Evolutionary conservation across 2,888 invertebrate genomes (phyloP), one percentile per base, ranked within the genome.

Genomic region (Caenorhabditis wallacei): DNA sequence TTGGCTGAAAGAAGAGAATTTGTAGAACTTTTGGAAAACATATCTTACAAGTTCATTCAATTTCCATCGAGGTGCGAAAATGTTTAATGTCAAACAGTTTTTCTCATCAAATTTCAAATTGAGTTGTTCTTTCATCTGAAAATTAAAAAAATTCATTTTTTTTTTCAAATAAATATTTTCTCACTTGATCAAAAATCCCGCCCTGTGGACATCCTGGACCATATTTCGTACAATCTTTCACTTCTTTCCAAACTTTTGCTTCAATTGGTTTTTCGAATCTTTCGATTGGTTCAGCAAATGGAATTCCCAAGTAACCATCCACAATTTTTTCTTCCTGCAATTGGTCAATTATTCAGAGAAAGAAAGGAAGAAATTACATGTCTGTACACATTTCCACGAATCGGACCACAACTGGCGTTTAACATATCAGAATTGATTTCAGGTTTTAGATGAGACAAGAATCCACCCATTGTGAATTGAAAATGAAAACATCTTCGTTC

Each of bases 221-320:
- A 53, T 74, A 80, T 24, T 54, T 40, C 10, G 61, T 68, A 26
- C 80, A 80, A 43, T 80, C 71, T 26, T 54, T 78, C 0, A 74
- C 24, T 22, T 80, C 59, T 16, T 53, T 40, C 88, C 88, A 88
- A 5, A 46, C 54, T 20, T 30, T 43, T 2, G 59, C 35, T 40
- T 68, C 61, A 0, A 40, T 53, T 37, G 79, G 64, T 24, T 64
- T 71, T 20, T 71, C 10, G 35, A 80, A 71, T 40, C 70, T 46
- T 48, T 37, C 59, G 1, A 48, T 46, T n/a, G 66, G 51, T 26
- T 75, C 54, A 0, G 66, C 66, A 43, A 35, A 75, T 16, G 75
- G 75, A 18, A 75, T 66, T 57, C 75, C 75, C 11, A 76, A 59
- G 26, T 66, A 76, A n/a, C 75, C 75, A 59, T 75, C 66, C 2